phyloP scores from a whole-genome alignment of 2,113 vertebrate species.

The Bombycilla garrulus region DNA sequence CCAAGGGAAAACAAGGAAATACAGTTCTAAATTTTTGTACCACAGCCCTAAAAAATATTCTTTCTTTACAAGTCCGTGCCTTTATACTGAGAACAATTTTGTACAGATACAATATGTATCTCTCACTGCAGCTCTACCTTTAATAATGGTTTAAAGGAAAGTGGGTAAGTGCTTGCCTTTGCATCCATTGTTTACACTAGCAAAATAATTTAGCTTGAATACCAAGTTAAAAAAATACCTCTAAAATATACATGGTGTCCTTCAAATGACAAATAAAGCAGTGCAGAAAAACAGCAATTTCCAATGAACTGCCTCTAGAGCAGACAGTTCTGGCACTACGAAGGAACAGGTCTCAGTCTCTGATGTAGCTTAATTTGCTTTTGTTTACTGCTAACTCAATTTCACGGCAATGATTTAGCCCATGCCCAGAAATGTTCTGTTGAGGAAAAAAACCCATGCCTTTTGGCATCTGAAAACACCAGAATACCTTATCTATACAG shows the following conservation, averaged over 20 bases:
- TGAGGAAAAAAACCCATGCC: background rate
- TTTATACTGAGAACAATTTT: background rate
- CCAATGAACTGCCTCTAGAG: background rate
- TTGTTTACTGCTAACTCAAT: background rate
- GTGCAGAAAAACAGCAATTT: background rate
- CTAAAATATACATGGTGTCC: background rate
- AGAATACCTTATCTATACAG: background rate
- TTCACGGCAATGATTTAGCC: background rate
- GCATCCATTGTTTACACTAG: background rate
- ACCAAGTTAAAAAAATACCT: background rate
- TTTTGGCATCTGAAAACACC: background rate
- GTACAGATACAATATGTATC: background rate
- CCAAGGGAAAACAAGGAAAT: background rate
- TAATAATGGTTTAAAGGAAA: background rate
- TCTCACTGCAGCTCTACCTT: background rate
- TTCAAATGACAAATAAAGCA: background rate
- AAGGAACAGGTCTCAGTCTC: background rate
- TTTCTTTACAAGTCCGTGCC: background rate
- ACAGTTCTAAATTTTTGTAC: background rate
- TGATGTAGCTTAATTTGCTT: background rate
- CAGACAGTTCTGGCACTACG: background rate
- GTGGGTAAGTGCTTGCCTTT: background rate
- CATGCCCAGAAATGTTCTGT: background rate
- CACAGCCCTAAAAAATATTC: background rate
- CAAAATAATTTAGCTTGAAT: background rate